phyloP scores from a whole-genome alignment of 2,888 invertebrate genomes.

The Pseudanteris insignis region DNA sequence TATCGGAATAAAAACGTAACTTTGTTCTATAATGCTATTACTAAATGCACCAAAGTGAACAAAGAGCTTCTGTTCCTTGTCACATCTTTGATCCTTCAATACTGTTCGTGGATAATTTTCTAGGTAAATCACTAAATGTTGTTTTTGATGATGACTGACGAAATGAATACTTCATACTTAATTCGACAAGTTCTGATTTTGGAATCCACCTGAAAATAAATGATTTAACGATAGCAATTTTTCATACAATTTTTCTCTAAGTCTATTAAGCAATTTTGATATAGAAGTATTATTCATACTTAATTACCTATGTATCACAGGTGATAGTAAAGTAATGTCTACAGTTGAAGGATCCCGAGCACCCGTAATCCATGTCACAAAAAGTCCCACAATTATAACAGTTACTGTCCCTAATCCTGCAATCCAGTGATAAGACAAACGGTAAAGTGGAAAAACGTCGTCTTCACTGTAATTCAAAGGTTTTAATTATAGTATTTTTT shows the following conservation, averaged over 20 bases:
- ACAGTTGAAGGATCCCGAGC: slow-evolving; percentile 68
- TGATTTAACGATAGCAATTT: neutral
- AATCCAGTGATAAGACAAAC: slow-evolving; percentile 84
- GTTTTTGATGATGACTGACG: slow-evolving; percentile 29
- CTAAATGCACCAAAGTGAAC: slow-evolving; percentile 12
- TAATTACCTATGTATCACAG: slow-evolving; percentile 69
- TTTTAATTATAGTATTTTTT: too few species aligned
- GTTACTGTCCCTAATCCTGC: slow-evolving; percentile 77
- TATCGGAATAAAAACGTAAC: neutral
- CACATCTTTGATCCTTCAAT: slow-evolving; percentile 15
- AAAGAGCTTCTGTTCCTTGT: slow-evolving; percentile 1
- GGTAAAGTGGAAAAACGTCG: slow-evolving; percentile 77
- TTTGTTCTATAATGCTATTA: neutral
- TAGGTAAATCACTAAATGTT: slow-evolving; percentile 33
- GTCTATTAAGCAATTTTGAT: slow-evolving; percentile 2
- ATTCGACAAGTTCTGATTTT: slow-evolving; percentile 39
- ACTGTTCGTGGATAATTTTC: slow-evolving; percentile 30
- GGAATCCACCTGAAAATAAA: slow-evolving; percentile 52
- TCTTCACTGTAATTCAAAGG: slow-evolving; percentile 58
- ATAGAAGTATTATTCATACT: too few species aligned
- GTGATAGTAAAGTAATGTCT: slow-evolving; percentile 72
- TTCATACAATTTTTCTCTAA: too few species aligned
- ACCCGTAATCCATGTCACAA: slow-evolving; percentile 72
- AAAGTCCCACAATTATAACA: slow-evolving; percentile 75
- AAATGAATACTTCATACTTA: slow-evolving; percentile 15